Conservation (phyloP, 2,888 invertebrate species). For the Saturnia japonica region DNA sequence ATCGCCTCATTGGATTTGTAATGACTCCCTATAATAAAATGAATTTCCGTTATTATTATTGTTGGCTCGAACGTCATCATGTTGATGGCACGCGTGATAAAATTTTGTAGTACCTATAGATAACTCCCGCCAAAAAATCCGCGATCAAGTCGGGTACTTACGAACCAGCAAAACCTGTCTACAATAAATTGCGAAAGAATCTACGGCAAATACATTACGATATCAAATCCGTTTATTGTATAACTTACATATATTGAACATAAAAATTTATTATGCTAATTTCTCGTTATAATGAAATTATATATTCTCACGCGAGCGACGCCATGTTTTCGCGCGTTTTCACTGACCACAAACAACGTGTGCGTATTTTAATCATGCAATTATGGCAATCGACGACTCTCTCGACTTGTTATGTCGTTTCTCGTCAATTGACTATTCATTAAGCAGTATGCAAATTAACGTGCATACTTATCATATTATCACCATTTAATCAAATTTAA, state of each 20-base stretch:
- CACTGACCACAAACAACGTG: conserved; percentile 47
- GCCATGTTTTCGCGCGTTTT: conserved; percentile 48
- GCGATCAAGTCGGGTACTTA: no score
- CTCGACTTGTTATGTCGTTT: conserved; percentile 24
- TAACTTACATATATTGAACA: conserved; percentile 1
- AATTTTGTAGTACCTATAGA: no score
- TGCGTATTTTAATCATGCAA: conserved; percentile 20
- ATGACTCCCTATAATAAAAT: no score
- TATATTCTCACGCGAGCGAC: conserved; percentile 34
- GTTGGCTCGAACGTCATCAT: no score
- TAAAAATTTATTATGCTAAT: conserved; percentile 28
- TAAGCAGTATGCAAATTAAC: conserved; percentile 13
- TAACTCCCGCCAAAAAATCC: no score
- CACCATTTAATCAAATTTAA: neutral
- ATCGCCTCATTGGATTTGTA: no score
- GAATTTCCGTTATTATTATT: no score
- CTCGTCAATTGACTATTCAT: conserved; percentile 22
- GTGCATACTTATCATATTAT: neutral
- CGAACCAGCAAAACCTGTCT: neutral
- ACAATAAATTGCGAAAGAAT: neutral
- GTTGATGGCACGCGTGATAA: no score
- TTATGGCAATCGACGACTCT: conserved; percentile 33
- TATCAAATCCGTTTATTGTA: neutral
- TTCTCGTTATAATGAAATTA: conserved; percentile 20
- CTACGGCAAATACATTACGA: neutral